Base-by-base conservation (phyloP, 2,113 vertebrate species). In the Rhabdomys dilectus region DNA sequence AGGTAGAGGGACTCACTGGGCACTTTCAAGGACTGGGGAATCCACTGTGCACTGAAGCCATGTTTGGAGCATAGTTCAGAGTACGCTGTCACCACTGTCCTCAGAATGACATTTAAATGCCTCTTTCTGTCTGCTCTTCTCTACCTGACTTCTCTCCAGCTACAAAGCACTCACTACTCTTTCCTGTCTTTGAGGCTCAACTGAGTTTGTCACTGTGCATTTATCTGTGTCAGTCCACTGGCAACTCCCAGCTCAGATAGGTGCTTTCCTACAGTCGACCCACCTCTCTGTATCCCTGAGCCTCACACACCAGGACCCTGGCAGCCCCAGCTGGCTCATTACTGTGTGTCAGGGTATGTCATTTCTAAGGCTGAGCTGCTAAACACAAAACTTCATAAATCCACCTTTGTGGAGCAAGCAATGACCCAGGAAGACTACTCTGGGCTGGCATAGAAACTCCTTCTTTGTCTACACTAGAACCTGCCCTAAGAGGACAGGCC, bases 401-500 rank as follows among this genome's bases (percentile, higher is more conserved):
- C 56, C 22, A 68, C 4, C 39, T 58, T 13, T 19, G 6, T 16
- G 48, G 39, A 80, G 58, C 2, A 26, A 93, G 72, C 53, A 53
- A 19, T 2, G 19, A 3, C 6, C n/a, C 42, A 53, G 66, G 68
- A 92, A 53, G 62, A 89, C 45, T 39, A 77, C 29, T 94, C 58
- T 56, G 77, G 87, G 75, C 89, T 34, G 9, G 6, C 17, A 29
- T 34, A 77, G 42, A 87, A 87, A 73, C 17, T 13, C 36, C 34
- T 53, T 68, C 31, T 29, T 39, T n/a, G 66, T 77, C 39, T 10
- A 53, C 45, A 34, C n/a, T 29, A 62, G 68, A 92, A 78, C 88
- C 94, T 70, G 76, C 89, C 81, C 51, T 72, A 80, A 70, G 51
- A 93, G 76, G 81, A 73, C 51, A 91, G 75, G 53, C 29, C 75